Percentiles rank a stretch among this genome's conserved stretches.
phyloP scores from a whole-genome alignment of 2,888 invertebrate genomes.

The Leptinotarsa juncta region DNA sequence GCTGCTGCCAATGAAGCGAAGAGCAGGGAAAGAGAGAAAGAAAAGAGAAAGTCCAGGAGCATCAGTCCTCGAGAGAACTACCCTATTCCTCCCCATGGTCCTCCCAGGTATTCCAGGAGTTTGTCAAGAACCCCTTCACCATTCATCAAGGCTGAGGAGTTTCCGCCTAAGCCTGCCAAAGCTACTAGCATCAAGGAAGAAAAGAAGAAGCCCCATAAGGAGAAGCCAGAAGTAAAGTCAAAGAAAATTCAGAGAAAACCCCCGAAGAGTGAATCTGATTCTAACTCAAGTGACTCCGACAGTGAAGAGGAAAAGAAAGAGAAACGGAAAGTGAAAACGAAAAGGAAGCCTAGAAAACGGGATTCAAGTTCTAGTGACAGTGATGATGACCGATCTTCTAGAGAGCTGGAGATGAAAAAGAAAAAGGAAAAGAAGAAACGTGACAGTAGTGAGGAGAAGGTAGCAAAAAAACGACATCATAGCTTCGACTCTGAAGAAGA shows the following conservation, averaged over 20 bases:
- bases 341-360: slow-evolving; percentile 62
- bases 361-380: slow-evolving; percentile 68
- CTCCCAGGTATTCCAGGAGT: slow-evolving; percentile 75
- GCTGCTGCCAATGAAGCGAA: slow-evolving; percentile 50
- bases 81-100: slow-evolving; percentile 64
- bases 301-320: slow-evolving; percentile 59
- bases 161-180: slow-evolving; percentile 67
- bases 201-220: slow-evolving; percentile 65
- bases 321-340: slow-evolving; percentile 58
- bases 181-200: slow-evolving; percentile 60
- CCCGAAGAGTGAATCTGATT: slow-evolving; percentile 62
- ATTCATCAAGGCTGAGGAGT: slow-evolving; percentile 78
- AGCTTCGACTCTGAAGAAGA: too few species aligned
- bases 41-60: slow-evolving; percentile 62
- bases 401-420: slow-evolving; percentile 64
- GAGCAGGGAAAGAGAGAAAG: slow-evolving; percentile 56
- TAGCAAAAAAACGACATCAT: slow-evolving; percentile 64
- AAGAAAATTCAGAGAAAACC: slow-evolving; percentile 62
- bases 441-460: slow-evolving; percentile 67
- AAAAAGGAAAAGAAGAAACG: slow-evolving; percentile 67
- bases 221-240: slow-evolving; percentile 57
- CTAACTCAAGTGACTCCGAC: slow-evolving; percentile 63
- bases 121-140: slow-evolving; percentile 89
- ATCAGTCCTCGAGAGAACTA: slow-evolving; percentile 58
- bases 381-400: slow-evolving; percentile 63